phyloP scores from a whole-genome alignment of 2,113 vertebrate genomes.

The Dendrocopos noguchii region DNA sequence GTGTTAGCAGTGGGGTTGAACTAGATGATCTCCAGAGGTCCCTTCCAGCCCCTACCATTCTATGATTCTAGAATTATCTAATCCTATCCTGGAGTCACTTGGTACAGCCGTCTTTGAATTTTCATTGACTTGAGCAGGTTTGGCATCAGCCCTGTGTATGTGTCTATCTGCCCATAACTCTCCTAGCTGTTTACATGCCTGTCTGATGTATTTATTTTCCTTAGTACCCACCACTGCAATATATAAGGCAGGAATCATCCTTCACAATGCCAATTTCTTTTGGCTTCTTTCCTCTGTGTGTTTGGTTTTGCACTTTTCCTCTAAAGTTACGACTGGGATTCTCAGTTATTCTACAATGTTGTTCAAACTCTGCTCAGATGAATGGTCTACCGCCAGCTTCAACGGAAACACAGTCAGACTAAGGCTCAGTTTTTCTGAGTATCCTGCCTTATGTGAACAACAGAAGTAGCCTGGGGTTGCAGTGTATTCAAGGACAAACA shows the following conservation, averaged over 20 bases:
- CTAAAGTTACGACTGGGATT: neutral
- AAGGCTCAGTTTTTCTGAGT: neutral
- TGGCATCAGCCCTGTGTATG: neutral
- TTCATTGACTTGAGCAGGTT: neutral
- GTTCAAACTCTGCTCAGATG: neutral
- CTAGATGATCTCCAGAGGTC: too few species aligned
- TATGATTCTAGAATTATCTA: neutral
- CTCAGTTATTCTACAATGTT: neutral
- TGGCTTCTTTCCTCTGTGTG: conserved; percentile 32
- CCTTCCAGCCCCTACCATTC: too few species aligned
- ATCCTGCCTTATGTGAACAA: neutral
- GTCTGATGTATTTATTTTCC: conserved; percentile 58
- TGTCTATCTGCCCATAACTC: neutral
- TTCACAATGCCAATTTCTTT: conserved; percentile 57
- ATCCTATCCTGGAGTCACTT: neutral
- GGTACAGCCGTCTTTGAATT: neutral
- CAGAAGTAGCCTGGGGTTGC: neutral
- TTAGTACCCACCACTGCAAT: conserved; percentile 32
- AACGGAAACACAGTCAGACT: neutral
- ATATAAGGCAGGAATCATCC: conserved; percentile 53
- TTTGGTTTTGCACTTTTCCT: conserved; percentile 59
- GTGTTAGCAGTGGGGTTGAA: too few species aligned
- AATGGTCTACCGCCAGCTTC: neutral
- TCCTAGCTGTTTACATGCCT: conserved; percentile 41
- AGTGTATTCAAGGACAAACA: neutral